Base-by-base conservation (phyloP, 2,797 vertebrate genomes). In the Valencia hispanica region DNA sequence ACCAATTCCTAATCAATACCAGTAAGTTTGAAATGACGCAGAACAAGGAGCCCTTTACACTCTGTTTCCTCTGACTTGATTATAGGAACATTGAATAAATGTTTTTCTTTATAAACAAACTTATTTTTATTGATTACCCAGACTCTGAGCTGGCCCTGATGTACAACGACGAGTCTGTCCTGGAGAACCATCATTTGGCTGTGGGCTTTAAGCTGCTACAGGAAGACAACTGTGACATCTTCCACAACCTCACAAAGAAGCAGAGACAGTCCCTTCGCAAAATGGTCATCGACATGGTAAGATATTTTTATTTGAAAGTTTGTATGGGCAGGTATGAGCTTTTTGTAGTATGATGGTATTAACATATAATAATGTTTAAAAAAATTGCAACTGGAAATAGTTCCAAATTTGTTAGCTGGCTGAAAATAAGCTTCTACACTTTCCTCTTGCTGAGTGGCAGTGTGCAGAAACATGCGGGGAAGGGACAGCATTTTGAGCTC, bases 1-100 rank as follows among this genome's bases (percentile, higher is more conserved):
- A 99, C 89, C 98, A 99, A 73, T 99, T 99, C 86, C 95, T 99
- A 47, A 99, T 99, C 91, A 99, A 99, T 87, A 99, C 98, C 84
- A 99, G 98, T 99, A 94, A 96, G 98, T 97, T 1, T 1, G 41
- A 72, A 74, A 76, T 4, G 6, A 57, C 25, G 14, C 14, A 47
- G 15, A 1, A 51, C n/a, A 3, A 25, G 17, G 27, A 0, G 1
- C 0, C 1, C 0, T 34, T 72, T 2, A 5, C 2, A 22, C 43
- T 7, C 50, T 36, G 0, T 10, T 59, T 59, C 5, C 12, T n/a
- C 25, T 18, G 14, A 39, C 25, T 30, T 43, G 12, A 68, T 68
- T 3, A 17, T 68, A n/a, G 10, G 18, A 27, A 20, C 4, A 45
- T 9, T 27, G 39, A 45, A 43, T 6, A 14, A 45, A 3, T 57